phyloP scores from a whole-genome alignment of 2,888 invertebrate species.

The Agelastica alni region DNA sequence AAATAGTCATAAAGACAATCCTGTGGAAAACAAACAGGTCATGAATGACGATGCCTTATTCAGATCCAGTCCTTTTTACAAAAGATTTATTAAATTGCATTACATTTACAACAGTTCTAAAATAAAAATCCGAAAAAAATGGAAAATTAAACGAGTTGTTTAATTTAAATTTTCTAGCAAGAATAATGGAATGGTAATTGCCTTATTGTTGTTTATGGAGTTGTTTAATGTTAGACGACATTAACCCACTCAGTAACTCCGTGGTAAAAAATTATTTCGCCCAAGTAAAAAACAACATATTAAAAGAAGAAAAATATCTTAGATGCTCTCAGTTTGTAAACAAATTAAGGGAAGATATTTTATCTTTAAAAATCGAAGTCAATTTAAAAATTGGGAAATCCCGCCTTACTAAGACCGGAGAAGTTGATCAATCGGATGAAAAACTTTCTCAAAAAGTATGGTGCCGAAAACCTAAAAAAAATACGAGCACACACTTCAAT shows the following conservation, averaged over 20 bases:
- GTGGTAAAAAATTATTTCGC: conserved; percentile 21
- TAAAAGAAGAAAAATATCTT: conserved; percentile 4
- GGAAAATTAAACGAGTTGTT: too few relatives aligned
- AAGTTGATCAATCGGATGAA: conserved; percentile 1
- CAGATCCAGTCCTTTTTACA: conserved; percentile 10
- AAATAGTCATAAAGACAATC: too few relatives aligned
- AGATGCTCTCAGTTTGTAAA: conserved; percentile 1
- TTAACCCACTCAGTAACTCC: conserved; percentile 11
- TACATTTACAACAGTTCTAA: too few relatives aligned
- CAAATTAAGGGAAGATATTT: conserved; percentile 1
- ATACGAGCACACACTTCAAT: conserved; percentile 4
- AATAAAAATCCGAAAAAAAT: too few relatives aligned
- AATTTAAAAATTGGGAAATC: conserved; percentile 7
- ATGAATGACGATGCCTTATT: conserved; percentile 3
- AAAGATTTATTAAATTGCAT: conserved; percentile 1
- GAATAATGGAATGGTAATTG: too few relatives aligned
- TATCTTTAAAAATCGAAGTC: conserved; percentile 1
- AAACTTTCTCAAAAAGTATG: conserved; percentile 1
- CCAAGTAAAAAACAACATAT: conserved; percentile 11
- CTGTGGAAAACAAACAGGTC: too few relatives aligned
- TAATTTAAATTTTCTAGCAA: too few relatives aligned
- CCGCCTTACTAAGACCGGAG: conserved; percentile 7
- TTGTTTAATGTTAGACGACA: conserved; percentile 5
- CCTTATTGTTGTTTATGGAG: conserved; percentile 22
- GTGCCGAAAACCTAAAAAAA: conserved; percentile 7